These are phyloP conservation scores for Ceyx margarethae DNA, from an alignment of 2,113 vertebrate species.

Conservation along the genomic window DNA sequence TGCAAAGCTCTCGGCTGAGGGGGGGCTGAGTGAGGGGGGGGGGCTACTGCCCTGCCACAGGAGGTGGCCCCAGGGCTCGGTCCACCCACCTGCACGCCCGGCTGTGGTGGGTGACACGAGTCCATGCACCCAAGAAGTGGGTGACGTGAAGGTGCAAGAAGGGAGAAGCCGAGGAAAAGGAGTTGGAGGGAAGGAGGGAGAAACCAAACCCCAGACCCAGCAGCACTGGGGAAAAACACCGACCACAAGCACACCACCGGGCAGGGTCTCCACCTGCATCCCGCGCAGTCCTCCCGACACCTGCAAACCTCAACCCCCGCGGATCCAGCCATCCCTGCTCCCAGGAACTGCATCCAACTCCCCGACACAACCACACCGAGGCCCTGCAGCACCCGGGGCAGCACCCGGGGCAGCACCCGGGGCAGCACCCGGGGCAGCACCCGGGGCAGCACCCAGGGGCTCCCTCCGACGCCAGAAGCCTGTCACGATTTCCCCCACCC, in stretches of 20 bases:
- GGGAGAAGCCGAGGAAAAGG: neutral
- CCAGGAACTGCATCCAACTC: neutral
- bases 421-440: neutral
- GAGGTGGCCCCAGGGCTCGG: neutral
- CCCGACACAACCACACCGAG: neutral
- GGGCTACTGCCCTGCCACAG: neutral
- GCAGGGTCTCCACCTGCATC: conserved; percentile 19
- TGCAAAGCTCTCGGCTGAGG: neutral
- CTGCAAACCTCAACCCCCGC: neutral
- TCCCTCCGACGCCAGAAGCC: neutral
- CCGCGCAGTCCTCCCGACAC: neutral
- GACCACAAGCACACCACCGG: neutral
- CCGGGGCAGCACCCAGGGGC: neutral
- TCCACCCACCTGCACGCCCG: fast-evolving
- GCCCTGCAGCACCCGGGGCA: neutral
- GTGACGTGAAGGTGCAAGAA: neutral
- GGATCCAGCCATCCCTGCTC: neutral
- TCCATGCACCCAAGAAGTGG: fast-evolving
- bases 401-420: neutral
- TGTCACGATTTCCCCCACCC: neutral
- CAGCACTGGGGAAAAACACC: neutral
- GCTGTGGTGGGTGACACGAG: neutral
- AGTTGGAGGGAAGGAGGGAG: neutral
- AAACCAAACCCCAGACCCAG: neutral
- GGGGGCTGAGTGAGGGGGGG: neutral